These are phyloP conservation scores for Thereva nobilitata DNA, from an alignment of 2,888 invertebrate species.

Conservation along the genomic window DNA sequence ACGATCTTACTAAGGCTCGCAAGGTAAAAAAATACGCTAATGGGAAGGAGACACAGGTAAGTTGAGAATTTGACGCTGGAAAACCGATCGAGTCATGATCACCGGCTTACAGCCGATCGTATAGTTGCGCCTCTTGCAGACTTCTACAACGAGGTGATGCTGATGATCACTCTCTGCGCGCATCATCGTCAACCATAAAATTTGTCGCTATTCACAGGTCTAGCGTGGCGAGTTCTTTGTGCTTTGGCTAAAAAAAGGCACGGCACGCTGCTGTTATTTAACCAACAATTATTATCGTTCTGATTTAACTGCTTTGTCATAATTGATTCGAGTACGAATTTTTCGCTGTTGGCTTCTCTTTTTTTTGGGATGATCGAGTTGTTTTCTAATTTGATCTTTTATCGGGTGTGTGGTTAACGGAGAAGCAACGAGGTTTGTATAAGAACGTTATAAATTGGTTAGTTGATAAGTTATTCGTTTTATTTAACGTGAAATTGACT, in stretches of 20 bases:
- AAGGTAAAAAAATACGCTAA: slow-evolving; percentile 26
- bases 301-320: slow-evolving; percentile 9
- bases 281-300: slow-evolving; percentile 25
- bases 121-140: slow-evolving; percentile 7
- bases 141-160: not conserved
- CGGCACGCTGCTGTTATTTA: slow-evolving; percentile 29
- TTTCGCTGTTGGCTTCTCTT: no score
- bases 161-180: slow-evolving; percentile 10
- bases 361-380: no score
- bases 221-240: no score
- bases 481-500: no score
- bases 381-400: no score
- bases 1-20: no score
- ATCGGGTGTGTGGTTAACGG: no score
- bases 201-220: not conserved
- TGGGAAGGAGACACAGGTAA: slow-evolving; percentile 33
- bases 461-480: no score
- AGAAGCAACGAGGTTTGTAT: no score
- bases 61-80: slow-evolving; percentile 33
- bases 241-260: slow-evolving; percentile 25
- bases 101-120: slow-evolving; percentile 12
- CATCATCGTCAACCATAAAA: no score
- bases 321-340: no score
- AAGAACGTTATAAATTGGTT: no score
- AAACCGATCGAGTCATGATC: slow-evolving; percentile 29